These are phyloP conservation scores for Pagetopsis macropterus DNA, from an alignment of 2,797 vertebrate genomes.

Conservation along the genomic window DNA sequence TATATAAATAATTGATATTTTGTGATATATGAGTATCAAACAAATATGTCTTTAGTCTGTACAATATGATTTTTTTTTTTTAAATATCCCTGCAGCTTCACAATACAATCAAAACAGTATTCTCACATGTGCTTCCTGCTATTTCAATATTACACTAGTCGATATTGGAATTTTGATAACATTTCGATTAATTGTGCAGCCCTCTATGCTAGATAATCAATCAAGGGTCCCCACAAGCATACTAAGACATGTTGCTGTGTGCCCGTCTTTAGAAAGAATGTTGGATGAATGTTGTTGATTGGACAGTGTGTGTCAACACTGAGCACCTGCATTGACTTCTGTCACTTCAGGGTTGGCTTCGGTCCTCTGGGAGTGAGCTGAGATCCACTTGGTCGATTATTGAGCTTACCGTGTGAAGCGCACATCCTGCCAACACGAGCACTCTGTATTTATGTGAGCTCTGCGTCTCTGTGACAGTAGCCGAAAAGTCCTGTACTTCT, in stretches of 20 bases:
- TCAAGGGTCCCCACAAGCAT: conserved; percentile 4
- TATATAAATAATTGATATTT: no score
- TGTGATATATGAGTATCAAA: no score
- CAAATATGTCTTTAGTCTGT: no score
- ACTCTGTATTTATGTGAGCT: conserved; percentile 35
- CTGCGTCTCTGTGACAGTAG: conserved; percentile 27
- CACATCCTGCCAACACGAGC: conserved; percentile 31
- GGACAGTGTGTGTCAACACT: conserved; percentile 51
- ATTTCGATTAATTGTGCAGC: no score
- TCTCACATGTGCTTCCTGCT: no score
- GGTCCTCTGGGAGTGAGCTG: conserved; percentile 38
- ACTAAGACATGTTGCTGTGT: background rate
- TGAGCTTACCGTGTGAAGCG: conserved; percentile 19
- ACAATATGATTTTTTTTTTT: no score
- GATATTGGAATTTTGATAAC: no score
- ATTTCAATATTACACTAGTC: no score
- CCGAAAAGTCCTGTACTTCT: conserved; percentile 2
- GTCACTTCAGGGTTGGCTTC: conserved; percentile 53
- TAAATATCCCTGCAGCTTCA: no score
- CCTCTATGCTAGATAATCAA: conserved; percentile 20
- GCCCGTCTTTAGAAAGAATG: conserved; percentile 13
- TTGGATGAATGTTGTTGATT: conserved; percentile 31
- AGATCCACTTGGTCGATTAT: conserved; percentile 59
- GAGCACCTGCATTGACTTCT: conserved; percentile 59
- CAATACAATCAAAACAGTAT: no score